Evolutionary conservation across 2,113 vertebrate genomes (phyloP).

Genomic region (Amphiprion ocellaris): DNA sequence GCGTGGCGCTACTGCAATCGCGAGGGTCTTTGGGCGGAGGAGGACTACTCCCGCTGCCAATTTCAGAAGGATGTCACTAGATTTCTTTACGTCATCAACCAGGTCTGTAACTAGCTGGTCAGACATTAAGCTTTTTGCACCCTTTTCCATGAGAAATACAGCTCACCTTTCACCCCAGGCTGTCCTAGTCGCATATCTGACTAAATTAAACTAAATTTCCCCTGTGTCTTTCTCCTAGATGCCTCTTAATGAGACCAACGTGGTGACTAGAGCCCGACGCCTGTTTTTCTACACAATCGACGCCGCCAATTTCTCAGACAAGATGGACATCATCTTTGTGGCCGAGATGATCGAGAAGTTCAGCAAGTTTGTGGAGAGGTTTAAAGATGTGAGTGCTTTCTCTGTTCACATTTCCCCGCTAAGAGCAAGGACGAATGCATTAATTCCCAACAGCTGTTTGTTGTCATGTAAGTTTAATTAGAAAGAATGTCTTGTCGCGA

Average conservation of each 20-base stretch:
- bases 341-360: constrained; percentile 99
- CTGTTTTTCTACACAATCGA: constrained; percentile 93
- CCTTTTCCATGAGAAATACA: neutral
- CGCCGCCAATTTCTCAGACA: constrained; percentile 97
- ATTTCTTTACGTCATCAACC: constrained; percentile 96
- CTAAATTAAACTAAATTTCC: neutral
- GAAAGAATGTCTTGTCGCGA: constrained; percentile 27
- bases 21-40: constrained; percentile 93
- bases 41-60: constrained; percentile 95
- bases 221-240: constrained; percentile 82
- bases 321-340: constrained; percentile 98
- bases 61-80: constrained; percentile 96
- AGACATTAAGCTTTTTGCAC: too few species aligned
- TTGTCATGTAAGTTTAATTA: constrained; percentile 35
- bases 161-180: too few species aligned
- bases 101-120: constrained; percentile 82
- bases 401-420: neutral
- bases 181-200: neutral
- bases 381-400: constrained; percentile 89
- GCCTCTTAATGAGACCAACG: constrained; percentile 96
- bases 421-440: constrained; percentile 18
- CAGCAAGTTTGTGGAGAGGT: constrained; percentile 94
- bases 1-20: constrained; percentile 93
- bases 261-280: constrained; percentile 91
- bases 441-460: constrained; percentile 39